Conservation (phyloP, 2,797 vertebrate species). For the Yasuhikotakia modesta region DNA sequence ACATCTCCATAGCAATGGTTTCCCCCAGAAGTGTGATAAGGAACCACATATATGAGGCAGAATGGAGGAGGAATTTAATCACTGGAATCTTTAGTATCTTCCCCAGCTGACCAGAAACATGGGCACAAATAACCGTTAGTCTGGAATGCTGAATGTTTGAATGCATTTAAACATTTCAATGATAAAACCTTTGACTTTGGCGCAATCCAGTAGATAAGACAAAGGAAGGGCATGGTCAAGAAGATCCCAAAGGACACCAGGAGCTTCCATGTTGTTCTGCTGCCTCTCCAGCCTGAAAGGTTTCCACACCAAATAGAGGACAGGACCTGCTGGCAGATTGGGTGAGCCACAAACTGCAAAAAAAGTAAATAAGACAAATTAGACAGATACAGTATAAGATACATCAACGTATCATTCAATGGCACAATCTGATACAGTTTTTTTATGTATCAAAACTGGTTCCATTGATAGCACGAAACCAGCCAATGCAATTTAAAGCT, state of each 20-base stretch:
- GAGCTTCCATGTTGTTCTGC: constrained; percentile 85
- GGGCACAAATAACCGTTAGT: background rate
- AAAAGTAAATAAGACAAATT: background rate
- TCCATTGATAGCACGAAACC: background rate
- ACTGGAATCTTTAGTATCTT: constrained; percentile 83
- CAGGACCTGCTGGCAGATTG: constrained; percentile 92
- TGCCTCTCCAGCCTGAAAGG: constrained; percentile 87
- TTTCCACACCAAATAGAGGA: constrained; percentile 92
- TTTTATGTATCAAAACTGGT: background rate
- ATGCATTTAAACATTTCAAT: background rate
- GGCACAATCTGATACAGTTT: no score
- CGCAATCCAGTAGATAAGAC: constrained; percentile 85
- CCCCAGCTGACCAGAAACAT: constrained; percentile 75
- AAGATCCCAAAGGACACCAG: constrained; percentile 85
- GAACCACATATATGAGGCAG: constrained; percentile 90
- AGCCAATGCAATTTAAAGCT: background rate
- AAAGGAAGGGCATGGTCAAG: constrained; percentile 87
- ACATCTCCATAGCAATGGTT: constrained; percentile 85
- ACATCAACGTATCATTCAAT: background rate
- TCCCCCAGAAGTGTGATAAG: constrained; percentile 86
- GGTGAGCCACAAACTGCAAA: constrained; percentile 87
- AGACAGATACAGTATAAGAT: background rate
- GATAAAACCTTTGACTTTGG: constrained; percentile 84
- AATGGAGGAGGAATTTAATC: constrained; percentile 89
- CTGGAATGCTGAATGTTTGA: background rate